Base-by-base conservation (phyloP, 2,888 invertebrate genomes). In the Uropetala carovei region DNA sequence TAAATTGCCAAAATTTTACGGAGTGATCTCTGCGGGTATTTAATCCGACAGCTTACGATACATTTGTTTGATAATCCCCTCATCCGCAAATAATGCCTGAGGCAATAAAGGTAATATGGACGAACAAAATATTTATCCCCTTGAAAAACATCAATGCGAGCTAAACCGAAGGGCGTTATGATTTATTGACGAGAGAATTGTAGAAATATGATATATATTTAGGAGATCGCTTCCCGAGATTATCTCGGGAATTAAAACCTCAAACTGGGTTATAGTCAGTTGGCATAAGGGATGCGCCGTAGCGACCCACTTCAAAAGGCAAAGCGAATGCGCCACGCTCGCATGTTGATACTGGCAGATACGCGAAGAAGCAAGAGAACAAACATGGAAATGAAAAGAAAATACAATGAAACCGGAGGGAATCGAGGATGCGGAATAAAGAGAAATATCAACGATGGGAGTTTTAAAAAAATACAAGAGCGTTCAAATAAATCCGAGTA, bases 251-350 rank as follows among this genome's bases (percentile, higher is more conserved):
- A 82, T 43, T 27, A 43, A 43, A 82, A 82, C 82, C 30, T 43
- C 43, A 4, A 27, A 16, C 43, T 16, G 30, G 30, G 56, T 43
- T 82, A 82, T 82, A 18, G 82, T 30, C 43, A 30, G 82, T 82
- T 82, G 82, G 43, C 82, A 82, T 4, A 43, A 82, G 82, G 30
- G 82, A 82, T 82, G 43, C 30, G 56, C 27, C 56, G 8, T 10
- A 56, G 82, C 43, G 82, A 82, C 82, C 82, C 82, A 82, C 82
- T 82, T 82, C 43, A 82, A 82, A 56, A 27, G 14, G 18, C 43
- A 82, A 43, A 30, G 30, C 18, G 43, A 18, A 82, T 43, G 30
- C 8, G 16, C 82, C 82, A 13, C 16, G 27, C 43, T 11, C 82
- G 16, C 43, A 82, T 82, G 82, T 56, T 30, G 43, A 82, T 56